Evolutionary conservation across 2,797 vertebrate species (phyloP).

Genomic region (Microchirus variegatus): DNA sequence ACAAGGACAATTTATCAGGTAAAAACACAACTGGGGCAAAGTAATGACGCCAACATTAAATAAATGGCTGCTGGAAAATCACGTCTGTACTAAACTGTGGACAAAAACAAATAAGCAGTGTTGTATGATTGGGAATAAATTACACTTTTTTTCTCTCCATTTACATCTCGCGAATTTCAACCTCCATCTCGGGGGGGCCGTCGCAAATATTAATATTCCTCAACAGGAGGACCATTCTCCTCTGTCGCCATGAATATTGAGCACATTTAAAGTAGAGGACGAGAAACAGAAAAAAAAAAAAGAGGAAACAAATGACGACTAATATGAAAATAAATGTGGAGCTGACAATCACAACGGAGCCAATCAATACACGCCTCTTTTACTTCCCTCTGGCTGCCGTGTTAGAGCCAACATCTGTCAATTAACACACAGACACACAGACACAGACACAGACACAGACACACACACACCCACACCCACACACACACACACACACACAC

Average conservation of each 20-base stretch:
- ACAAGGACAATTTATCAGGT: slow-evolving; percentile 68
- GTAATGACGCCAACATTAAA: slow-evolving; percentile 68
- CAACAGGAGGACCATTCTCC: slow-evolving; percentile 29
- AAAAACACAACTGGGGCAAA: slow-evolving; percentile 48
- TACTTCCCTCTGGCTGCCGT: slow-evolving; percentile 52
- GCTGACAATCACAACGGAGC: slow-evolving; percentile 46
- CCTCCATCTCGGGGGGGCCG: slow-evolving; percentile 7
- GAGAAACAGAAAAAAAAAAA: neutral
- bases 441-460: slow-evolving; percentile 31
- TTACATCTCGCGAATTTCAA: slow-evolving; percentile 27
- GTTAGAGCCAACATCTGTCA: slow-evolving; percentile 58
- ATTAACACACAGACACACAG: slow-evolving; percentile 46
- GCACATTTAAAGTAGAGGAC: neutral
- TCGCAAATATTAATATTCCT: slow-evolving; percentile 27
- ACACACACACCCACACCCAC: slow-evolving; percentile 6
- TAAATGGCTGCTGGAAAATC: slow-evolving; percentile 56
- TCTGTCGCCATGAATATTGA: slow-evolving; percentile 31
- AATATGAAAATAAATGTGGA: slow-evolving; percentile 29
- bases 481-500: slow-evolving; percentile 23
- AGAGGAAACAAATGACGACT: slow-evolving; percentile 4
- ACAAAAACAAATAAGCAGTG: slow-evolving; percentile 49
- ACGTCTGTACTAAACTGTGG: slow-evolving; percentile 43
- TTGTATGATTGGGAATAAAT: slow-evolving; percentile 51
- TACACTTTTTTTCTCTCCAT: slow-evolving; percentile 41
- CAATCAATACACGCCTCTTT: slow-evolving; percentile 45